Evolutionary conservation across 2,888 invertebrate species (phyloP).

Genomic region (Leptogaster cylindrica): DNA sequence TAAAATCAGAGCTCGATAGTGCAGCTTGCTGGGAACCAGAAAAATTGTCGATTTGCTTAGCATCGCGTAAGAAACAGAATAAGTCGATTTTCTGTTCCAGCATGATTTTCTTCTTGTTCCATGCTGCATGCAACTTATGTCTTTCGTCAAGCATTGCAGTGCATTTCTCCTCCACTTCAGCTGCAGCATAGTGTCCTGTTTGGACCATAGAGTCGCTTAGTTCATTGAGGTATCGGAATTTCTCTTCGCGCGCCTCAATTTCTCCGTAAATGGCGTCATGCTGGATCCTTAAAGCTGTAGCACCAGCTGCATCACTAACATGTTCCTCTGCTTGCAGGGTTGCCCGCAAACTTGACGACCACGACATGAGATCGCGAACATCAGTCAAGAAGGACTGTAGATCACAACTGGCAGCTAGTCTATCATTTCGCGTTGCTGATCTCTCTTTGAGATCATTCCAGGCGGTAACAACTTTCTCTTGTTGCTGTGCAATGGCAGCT

Average conservation of each 20-base stretch:
- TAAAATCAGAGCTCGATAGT: slow-evolving; percentile 72
- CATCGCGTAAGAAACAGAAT: slow-evolving; percentile 93
- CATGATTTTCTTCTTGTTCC: slow-evolving; percentile 88
- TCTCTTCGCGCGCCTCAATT: slow-evolving; percentile 87
- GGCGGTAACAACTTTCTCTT: slow-evolving; percentile 81
- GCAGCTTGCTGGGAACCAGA: slow-evolving; percentile 88
- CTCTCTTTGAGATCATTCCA: slow-evolving; percentile 87
- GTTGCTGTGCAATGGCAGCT: slow-evolving; percentile 85
- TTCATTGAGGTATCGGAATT: slow-evolving; percentile 75
- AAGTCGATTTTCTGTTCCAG: slow-evolving; percentile 90
- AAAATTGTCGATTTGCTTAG: slow-evolving; percentile 87
- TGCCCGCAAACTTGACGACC: slow-evolving; percentile 81
- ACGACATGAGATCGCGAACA: slow-evolving; percentile 85
- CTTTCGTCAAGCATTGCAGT: slow-evolving; percentile 79
- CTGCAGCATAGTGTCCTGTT: slow-evolving; percentile 80
- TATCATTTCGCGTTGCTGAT: slow-evolving; percentile 78
- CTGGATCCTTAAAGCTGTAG: slow-evolving; percentile 82
- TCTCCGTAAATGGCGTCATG: slow-evolving; percentile 82
- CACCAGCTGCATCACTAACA: slow-evolving; percentile 80
- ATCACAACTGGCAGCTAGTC: slow-evolving; percentile 85
- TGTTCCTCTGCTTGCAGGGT: slow-evolving; percentile 81
- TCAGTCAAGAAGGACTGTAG: slow-evolving; percentile 88
- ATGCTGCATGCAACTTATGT: slow-evolving; percentile 78
- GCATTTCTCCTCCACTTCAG: slow-evolving; percentile 81
- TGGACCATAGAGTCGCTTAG: slow-evolving; percentile 83